Percentiles rank a stretch among this genome's conserved stretches.
These are phyloP conservation scores for Silurus meridionalis DNA, from an alignment of 2,113 vertebrate species.

Conservation along the genomic window DNA sequence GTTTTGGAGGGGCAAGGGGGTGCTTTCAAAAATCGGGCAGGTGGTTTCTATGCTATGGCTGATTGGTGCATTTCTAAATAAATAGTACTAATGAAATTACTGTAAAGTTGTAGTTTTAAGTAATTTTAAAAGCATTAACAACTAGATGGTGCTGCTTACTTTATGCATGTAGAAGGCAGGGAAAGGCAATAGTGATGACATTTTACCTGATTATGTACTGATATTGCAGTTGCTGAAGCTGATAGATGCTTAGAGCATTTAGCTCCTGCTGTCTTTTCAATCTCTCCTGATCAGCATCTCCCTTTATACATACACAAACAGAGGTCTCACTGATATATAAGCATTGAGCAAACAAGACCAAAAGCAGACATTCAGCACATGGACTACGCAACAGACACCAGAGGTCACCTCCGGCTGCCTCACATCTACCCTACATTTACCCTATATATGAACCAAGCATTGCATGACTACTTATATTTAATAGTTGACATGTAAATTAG, in stretches of 20 bases:
- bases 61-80: too few species aligned
- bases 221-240: constrained; percentile 90
- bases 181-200: not conserved
- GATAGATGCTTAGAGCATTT: constrained; percentile 91
- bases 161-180: not conserved
- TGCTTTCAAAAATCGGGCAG: too few species aligned
- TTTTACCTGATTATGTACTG: constrained; percentile 93
- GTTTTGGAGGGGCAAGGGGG: too few species aligned
- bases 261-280: constrained; percentile 91
- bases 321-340: not conserved
- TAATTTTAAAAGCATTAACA: not conserved
- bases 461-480: not conserved
- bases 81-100: not conserved
- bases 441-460: not conserved
- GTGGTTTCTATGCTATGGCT: too few species aligned
- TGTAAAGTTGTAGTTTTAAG: not conserved
- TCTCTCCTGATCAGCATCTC: constrained; percentile 90
- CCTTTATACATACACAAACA: constrained; percentile 66
- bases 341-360: not conserved
- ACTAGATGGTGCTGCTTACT: too few species aligned
- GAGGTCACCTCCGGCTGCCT: not conserved
- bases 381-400: not conserved
- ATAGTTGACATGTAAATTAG: not conserved
- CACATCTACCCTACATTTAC: not conserved
- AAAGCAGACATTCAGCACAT: not conserved